Conservation (phyloP, 2,113 vertebrate species). For the Galeopterus variegatus region DNA sequence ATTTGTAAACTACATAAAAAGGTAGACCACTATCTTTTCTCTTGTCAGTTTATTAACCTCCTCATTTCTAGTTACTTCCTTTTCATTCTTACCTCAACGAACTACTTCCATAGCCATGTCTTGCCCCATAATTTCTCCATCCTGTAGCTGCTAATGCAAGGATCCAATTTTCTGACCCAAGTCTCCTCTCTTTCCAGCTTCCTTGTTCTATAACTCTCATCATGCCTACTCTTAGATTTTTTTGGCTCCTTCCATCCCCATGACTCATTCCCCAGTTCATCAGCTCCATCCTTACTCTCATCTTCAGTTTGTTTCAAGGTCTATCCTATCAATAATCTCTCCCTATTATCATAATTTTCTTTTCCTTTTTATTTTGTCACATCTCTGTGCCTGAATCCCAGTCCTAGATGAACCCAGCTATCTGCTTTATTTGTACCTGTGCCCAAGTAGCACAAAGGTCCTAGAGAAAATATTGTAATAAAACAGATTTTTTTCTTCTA, state of each 20-base stretch:
- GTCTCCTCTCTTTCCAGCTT: background rate
- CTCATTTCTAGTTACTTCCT: background rate
- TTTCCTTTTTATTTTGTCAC: background rate
- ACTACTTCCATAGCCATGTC: background rate
- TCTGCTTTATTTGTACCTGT: background rate
- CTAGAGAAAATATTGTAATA: background rate
- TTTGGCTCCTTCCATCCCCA: background rate
- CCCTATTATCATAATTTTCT: background rate
- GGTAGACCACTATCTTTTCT: background rate
- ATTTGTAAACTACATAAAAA: background rate
- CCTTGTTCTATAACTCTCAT: background rate
- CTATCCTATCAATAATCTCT: background rate
- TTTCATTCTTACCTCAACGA: background rate
- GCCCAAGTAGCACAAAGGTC: background rate
- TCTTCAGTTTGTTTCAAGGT: background rate
- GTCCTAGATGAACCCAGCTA: background rate
- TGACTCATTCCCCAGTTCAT: slow-evolving; percentile 4
- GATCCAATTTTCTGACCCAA: background rate
- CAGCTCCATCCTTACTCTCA: background rate
- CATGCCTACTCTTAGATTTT: background rate
- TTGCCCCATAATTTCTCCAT: background rate
- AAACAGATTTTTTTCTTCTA: background rate
- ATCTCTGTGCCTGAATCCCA: background rate
- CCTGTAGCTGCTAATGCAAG: background rate
- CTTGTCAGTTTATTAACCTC: background rate